Base-by-base conservation (phyloP, 2,113 vertebrate species). In the Lanius collurio region DNA sequence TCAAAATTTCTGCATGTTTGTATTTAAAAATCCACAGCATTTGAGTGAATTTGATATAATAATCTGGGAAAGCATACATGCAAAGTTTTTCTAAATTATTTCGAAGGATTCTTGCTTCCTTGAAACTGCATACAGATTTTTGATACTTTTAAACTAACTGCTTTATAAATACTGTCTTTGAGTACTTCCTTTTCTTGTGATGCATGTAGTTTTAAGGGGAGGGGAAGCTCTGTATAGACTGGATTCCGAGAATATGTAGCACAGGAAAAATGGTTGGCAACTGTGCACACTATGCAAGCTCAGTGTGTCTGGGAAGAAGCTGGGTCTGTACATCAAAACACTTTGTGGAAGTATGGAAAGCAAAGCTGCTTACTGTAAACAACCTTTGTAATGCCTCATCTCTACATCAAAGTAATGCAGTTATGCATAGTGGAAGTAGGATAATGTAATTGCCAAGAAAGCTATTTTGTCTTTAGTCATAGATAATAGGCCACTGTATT, bases 381-480 rank as follows among this genome's bases (percentile, higher is more conserved):
- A 49, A 83, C 83, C 55, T 89, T 67, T 87, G 64, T 97, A 97
- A 97, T 96, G 91, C 69, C 88, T 97, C 71, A 7, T 93, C 89
- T 94, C 76, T 73, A 87, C 90, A 78, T 87, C 84, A 69, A 70
- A 92, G 71, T 84, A 95, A 95, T 89, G 84, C 75, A 95, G n/a
- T 97, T 94, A 96, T 91, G 97, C 77, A 37, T 87, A 87, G 95
- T 97, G 89, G 47, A 75, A 94, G 83, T 83, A 97, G 93, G 74
- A 85, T 95, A 86, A 90, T 95, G 89, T 94, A 95, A 90, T 94
- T 96, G 93, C 96, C 94, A 93, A 93, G 93, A 97, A 96, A 97
- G 64, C 89, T 94, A 71, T 96, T 88, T 98, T 97, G 77, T 94
- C 95, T 95, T 81, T 93, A 87, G 80, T 95, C 90, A 77, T 69